phyloP scores from a whole-genome alignment of 2,888 invertebrate genomes.

The Parelbella ahira region DNA sequence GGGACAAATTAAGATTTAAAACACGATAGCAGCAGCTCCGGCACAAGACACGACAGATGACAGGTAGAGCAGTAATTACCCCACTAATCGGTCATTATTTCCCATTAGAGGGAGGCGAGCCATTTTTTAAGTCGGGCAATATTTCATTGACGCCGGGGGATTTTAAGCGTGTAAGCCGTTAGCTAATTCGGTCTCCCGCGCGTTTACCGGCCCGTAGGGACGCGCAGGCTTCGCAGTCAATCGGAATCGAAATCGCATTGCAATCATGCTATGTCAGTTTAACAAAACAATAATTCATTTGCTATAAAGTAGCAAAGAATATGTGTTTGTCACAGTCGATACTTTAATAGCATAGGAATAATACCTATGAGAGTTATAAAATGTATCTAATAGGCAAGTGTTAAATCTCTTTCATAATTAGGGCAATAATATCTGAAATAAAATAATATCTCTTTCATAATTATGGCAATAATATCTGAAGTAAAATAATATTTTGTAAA shows the following conservation, averaged over 20 bases:
- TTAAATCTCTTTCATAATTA: no score
- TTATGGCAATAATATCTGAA: no score
- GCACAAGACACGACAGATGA: conserved; percentile 15
- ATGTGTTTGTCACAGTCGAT: no score
- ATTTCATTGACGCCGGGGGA: conserved; percentile 27
- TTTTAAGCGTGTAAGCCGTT: conserved; percentile 34
- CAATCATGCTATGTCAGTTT: no score
- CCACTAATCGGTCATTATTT: conserved; percentile 24
- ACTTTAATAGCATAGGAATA: no score
- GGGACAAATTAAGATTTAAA: conserved; percentile 22
- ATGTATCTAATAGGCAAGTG: no score
- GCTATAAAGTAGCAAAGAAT: no score
- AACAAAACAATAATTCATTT: not conserved
- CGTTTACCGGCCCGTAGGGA: conserved; percentile 46
- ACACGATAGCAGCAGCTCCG: conserved; percentile 5
- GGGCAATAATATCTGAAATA: no score
- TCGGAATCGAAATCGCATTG: not conserved
- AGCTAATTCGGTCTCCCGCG: conserved; percentile 46
- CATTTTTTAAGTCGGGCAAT: conserved; percentile 25
- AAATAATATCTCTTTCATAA: no score
- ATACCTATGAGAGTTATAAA: no score
- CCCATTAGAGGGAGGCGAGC: conserved; percentile 19
- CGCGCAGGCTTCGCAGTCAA: conserved; percentile 5
- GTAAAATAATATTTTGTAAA: no score
- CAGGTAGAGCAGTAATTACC: conserved; percentile 23